A percentile compares a stretch with the other conserved stretches of the same genome.
These are phyloP conservation scores for Madoqua kirkii DNA, from an alignment of 2,113 vertebrate genomes.

Conservation along the genomic window DNA sequence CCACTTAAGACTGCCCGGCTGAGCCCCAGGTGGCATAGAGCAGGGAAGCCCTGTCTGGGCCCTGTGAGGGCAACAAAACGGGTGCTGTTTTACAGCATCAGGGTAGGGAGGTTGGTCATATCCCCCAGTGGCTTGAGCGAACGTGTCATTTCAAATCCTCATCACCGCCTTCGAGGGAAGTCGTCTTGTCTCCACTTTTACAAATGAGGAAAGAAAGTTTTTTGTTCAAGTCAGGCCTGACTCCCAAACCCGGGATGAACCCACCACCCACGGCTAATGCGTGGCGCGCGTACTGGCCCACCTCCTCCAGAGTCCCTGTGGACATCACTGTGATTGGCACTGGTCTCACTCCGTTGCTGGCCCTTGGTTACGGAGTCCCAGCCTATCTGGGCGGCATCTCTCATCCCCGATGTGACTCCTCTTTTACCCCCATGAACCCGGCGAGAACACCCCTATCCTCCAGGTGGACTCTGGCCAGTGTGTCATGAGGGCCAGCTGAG, in stretches of 20 bases:
- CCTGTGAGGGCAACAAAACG: rapidly evolving
- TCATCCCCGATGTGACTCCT: neutral
- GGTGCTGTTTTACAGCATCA: rapidly evolving
- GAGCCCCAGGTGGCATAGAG: neutral
- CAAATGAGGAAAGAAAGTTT: neutral
- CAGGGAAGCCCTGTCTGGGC: neutral
- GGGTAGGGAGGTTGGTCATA: neutral
- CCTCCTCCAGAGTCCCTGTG: rapidly evolving
- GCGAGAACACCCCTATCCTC: too few relatives aligned
- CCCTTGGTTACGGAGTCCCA: neutral
- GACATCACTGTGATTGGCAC: neutral
- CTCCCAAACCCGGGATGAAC: neutral
- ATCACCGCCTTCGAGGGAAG: neutral
- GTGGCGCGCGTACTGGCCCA: rapidly evolving
- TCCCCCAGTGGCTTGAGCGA: neutral
- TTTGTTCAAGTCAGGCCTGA: neutral
- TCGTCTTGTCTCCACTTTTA: neutral
- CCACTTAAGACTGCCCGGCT: neutral
- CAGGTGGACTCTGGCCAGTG: neutral
- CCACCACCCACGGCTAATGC: neutral
- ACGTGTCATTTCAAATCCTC: neutral
- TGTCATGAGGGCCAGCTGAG: neutral
- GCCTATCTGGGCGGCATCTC: neutral
- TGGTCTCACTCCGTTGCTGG: neutral
- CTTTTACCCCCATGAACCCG: rapidly evolving